Percentiles rank a stretch among this genome's conserved stretches.
phyloP scores from a whole-genome alignment of 2,797 vertebrate species.

The Karalla daura region DNA sequence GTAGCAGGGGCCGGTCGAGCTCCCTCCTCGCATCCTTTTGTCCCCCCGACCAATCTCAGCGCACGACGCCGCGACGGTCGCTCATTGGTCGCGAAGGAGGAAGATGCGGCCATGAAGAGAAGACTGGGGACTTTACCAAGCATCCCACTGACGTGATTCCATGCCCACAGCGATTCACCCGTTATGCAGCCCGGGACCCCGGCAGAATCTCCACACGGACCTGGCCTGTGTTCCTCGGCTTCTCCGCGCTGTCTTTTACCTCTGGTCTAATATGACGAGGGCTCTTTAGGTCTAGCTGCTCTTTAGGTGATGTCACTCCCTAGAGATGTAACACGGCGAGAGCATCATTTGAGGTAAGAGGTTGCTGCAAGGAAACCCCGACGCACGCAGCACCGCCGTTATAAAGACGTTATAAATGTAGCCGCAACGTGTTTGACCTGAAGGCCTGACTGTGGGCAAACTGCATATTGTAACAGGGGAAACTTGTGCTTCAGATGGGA shows the following conservation, averaged over 20 bases:
- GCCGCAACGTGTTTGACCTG: background rate
- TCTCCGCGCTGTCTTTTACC: background rate
- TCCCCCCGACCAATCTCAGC: slow-evolving; percentile 70
- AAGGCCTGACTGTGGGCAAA: slow-evolving; percentile 20
- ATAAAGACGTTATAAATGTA: background rate
- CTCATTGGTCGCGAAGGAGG: slow-evolving; percentile 74
- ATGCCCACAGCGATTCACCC: background rate
- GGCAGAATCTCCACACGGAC: rapidly evolving
- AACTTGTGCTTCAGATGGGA: background rate
- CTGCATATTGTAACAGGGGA: slow-evolving; percentile 11
- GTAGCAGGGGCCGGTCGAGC: slow-evolving; percentile 25
- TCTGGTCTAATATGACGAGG: slow-evolving; percentile 49
- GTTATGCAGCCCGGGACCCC: background rate
- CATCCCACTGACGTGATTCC: slow-evolving; percentile 19
- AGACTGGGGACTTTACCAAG: slow-evolving; percentile 44
- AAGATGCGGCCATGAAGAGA: slow-evolving; percentile 68
- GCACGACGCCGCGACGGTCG: background rate
- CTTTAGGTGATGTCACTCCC: slow-evolving; percentile 58
- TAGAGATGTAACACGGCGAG: slow-evolving; percentile 50
- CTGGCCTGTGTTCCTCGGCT: no score
- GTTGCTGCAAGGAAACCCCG: background rate
- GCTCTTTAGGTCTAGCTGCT: slow-evolving; percentile 51
- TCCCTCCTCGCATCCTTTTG: slow-evolving; percentile 73
- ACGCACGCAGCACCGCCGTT: background rate
- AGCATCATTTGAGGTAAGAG: slow-evolving; percentile 62